Evolutionary conservation across 2,888 invertebrate species (phyloP).

Genomic region (Myathropa florea): DNA sequence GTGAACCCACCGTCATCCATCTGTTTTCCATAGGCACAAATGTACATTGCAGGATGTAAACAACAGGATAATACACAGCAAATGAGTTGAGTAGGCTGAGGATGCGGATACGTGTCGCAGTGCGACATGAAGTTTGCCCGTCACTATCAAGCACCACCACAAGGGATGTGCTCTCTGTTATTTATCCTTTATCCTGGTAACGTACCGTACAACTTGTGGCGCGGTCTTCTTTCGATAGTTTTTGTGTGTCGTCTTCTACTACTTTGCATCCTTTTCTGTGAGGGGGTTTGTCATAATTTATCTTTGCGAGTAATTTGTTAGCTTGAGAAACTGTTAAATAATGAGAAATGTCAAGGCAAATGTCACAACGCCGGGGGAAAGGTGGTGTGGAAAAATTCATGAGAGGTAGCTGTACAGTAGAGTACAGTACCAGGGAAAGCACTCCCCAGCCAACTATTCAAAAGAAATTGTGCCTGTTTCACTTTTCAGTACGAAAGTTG

Average conservation of each 20-base stretch:
- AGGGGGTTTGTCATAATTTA: background rate
- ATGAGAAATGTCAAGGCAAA: background rate
- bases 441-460: no score
- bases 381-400: background rate
- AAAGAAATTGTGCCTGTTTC: no score
- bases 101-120: slow-evolving; percentile 12
- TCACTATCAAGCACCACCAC: no score
- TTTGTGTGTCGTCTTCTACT: no score
- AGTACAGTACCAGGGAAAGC: no score
- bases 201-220: background rate
- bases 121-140: slow-evolving; percentile 10
- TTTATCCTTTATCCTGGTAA: background rate
- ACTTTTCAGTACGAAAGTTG: no score
- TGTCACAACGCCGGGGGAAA: background rate
- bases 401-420: no score
- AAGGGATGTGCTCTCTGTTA: background rate
- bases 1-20: background rate
- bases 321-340: no score
- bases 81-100: background rate
- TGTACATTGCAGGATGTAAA: slow-evolving; percentile 19
- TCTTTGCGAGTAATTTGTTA: no score
- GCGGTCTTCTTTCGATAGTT: background rate
- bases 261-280: background rate
- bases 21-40: background rate
- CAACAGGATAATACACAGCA: slow-evolving; percentile 25